Evolutionary conservation across 2,797 vertebrate genomes (phyloP).

Genomic region (Thamnophis elegans): DNA sequence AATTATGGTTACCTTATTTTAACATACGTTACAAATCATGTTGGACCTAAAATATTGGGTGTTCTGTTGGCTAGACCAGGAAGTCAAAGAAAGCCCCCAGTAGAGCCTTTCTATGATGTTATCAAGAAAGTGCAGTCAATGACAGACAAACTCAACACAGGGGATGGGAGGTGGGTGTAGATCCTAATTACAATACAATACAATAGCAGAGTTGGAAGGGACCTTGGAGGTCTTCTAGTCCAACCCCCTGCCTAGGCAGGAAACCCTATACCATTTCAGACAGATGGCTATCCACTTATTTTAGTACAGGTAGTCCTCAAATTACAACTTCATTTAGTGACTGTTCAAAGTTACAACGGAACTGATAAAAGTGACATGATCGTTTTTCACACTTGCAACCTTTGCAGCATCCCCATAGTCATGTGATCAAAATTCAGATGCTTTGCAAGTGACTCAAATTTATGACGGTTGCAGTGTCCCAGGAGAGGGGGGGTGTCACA

Average conservation of each 20-base stretch:
- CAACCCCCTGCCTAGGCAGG: no score
- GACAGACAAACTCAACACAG: background rate
- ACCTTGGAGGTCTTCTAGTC: no score
- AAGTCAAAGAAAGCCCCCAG: background rate
- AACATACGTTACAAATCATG: background rate
- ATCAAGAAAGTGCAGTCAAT: background rate
- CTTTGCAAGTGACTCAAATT: no score
- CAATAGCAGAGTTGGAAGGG: no score
- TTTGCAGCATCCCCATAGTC: no score
- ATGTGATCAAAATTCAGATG: no score
- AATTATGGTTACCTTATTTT: background rate
- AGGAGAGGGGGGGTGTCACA: no score
- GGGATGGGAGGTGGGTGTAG: no score
- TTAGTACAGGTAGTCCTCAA: background rate
- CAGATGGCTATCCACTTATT: background rate
- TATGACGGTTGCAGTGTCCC: no score
- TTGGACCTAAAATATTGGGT: background rate
- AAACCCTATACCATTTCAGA: no score
- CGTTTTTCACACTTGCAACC: background rate
- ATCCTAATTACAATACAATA: background rate
- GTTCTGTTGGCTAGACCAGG: background rate
- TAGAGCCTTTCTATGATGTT: background rate
- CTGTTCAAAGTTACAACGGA: background rate
- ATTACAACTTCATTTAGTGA: background rate
- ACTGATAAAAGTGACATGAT: background rate